Conservation (phyloP, 2,888 invertebrate genomes). For the Eutolmus rufibarbis region DNA sequence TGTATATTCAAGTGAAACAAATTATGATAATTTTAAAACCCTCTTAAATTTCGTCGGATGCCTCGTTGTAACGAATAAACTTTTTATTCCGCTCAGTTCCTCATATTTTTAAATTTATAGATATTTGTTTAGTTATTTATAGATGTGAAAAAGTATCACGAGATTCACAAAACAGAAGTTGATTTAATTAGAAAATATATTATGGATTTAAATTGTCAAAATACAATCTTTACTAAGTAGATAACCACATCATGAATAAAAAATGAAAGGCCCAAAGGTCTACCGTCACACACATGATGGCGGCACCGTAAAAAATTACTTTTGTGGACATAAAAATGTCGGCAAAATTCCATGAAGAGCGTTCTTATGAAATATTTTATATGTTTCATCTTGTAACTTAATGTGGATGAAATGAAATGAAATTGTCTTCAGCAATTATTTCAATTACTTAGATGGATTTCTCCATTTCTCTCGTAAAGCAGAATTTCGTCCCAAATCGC, state of each 20-base stretch:
- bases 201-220: background rate
- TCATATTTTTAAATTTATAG: too few species aligned
- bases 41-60: too few species aligned
- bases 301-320: background rate
- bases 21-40: too few species aligned
- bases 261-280: background rate
- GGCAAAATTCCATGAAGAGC: background rate
- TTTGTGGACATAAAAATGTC: background rate
- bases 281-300: background rate
- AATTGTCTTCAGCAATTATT: background rate
- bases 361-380: background rate
- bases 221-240: background rate
- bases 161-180: too few species aligned
- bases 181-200: too few species aligned
- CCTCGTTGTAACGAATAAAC: too few species aligned
- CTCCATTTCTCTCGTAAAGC: background rate
- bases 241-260: background rate
- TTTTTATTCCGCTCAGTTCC: too few species aligned
- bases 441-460: background rate
- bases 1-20: too few species aligned
- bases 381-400: background rate
- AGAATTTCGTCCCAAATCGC: background rate
- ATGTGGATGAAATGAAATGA: background rate
- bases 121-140: too few species aligned
- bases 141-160: too few species aligned